phyloP scores from a whole-genome alignment of 2,888 invertebrate species.

The Mythimna albipuncta region DNA sequence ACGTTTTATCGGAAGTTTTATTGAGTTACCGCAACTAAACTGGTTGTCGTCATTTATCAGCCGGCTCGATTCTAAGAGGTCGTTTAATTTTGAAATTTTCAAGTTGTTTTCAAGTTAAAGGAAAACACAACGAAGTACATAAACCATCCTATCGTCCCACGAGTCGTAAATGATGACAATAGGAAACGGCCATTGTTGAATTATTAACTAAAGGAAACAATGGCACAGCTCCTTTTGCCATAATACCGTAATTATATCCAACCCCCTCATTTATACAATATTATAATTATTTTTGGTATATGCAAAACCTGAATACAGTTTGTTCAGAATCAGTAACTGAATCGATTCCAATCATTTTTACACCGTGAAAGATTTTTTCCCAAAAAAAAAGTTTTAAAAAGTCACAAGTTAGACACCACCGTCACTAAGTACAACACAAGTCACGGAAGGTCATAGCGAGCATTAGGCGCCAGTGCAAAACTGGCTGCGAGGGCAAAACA shows the following conservation, averaged over 20 bases:
- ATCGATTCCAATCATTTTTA: no score
- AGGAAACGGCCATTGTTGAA: conserved; percentile 33
- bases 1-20: conserved; percentile 57
- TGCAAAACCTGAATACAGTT: no score
- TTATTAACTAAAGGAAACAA: conserved; percentile 35
- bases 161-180: conserved; percentile 44
- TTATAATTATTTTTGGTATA: conserved; percentile 5
- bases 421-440: no score
- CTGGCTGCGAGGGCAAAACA: no score
- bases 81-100: conserved; percentile 46
- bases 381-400: no score
- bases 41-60: conserved; percentile 56
- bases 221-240: conserved; percentile 16
- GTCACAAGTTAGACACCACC: no score
- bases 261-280: background rate
- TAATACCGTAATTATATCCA: conserved; percentile 10
- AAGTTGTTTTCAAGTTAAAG: conserved; percentile 29
- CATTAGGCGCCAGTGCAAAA: no score
- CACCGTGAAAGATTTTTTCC: no score
- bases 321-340: no score
- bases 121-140: conserved; percentile 33
- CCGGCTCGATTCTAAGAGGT: conserved; percentile 25
- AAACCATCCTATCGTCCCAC: conserved; percentile 23
- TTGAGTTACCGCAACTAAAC: conserved; percentile 56
- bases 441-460: no score